These are phyloP conservation scores for Prolemur simus DNA, from an alignment of 2,113 vertebrate species.

Conservation along the genomic window DNA sequence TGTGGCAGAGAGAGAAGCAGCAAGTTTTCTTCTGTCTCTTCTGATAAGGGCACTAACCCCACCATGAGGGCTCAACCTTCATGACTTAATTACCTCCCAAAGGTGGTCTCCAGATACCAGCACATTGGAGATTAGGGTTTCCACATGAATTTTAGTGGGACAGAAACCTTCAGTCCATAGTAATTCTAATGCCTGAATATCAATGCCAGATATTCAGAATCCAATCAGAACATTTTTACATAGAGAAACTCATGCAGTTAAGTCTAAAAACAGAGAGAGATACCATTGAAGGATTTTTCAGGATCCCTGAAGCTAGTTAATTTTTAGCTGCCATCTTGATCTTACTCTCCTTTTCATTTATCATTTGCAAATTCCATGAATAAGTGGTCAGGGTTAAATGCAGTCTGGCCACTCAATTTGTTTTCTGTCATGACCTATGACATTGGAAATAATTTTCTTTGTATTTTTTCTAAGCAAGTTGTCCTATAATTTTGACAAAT, in stretches of 20 bases:
- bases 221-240: neutral
- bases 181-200: neutral
- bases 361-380: conserved; percentile 49
- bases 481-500: conserved; percentile 68
- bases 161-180: neutral
- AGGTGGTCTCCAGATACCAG: neutral
- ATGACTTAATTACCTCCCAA: neutral
- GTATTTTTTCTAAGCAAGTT: conserved; percentile 65
- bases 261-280: neutral
- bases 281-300: neutral
- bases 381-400: conserved; percentile 35
- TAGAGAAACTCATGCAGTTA: neutral
- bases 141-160: neutral
- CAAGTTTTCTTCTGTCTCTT: neutral
- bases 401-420: conserved; percentile 51
- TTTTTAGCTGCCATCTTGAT: conserved; percentile 34
- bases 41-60: neutral
- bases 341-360: neutral
- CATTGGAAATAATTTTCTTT: conserved; percentile 62
- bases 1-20: no score
- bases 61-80: no score
- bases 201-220: conserved; percentile 16
- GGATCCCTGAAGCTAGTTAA: neutral
- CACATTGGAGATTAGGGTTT: neutral
- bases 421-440: conserved; percentile 57